phyloP scores from a whole-genome alignment of 2,797 vertebrate species.

The Decapterus maruadsi region DNA sequence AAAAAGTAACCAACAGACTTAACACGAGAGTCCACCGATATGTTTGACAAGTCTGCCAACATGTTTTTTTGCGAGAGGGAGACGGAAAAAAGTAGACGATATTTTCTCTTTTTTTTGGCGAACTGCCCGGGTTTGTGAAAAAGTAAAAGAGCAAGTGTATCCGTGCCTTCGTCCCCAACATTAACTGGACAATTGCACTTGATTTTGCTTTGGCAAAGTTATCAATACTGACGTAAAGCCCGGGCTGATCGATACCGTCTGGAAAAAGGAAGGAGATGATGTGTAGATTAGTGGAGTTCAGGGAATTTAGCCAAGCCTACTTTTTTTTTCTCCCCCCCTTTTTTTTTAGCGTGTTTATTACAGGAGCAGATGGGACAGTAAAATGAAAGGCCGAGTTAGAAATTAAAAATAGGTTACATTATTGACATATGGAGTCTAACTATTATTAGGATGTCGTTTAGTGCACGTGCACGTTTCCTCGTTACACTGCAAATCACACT shows the following conservation, averaged over 20 bases:
- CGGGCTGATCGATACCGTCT: constrained; percentile 87
- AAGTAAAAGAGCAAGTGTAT: constrained; percentile 72
- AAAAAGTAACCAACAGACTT: constrained; percentile 66
- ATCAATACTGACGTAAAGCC: constrained; percentile 92
- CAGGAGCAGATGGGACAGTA: constrained; percentile 28
- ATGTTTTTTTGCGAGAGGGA: constrained; percentile 43
- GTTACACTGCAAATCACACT: constrained; percentile 1
- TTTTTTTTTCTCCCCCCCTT: constrained; percentile 52
- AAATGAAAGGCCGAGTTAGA: constrained; percentile 37
- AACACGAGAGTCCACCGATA: constrained; percentile 64
- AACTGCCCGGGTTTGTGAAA: constrained; percentile 40
- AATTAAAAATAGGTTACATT: constrained; percentile 35
- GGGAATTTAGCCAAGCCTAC: constrained; percentile 78
- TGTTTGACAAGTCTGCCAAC: constrained; percentile 70
- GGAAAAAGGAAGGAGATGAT: constrained; percentile 82
- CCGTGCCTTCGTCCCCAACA: constrained; percentile 79
- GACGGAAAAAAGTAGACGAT: constrained; percentile 36
- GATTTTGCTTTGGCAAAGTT: constrained; percentile 90
- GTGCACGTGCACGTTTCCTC: constrained; percentile 3
- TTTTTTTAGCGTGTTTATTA: constrained; percentile 45
- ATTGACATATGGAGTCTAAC: constrained; percentile 27
- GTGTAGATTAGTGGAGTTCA: constrained; percentile 76
- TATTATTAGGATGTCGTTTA: constrained; percentile 24
- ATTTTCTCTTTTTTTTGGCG: constrained; percentile 18
- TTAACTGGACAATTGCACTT: constrained; percentile 85